These are phyloP conservation scores for Oeneis ivallda DNA, from an alignment of 2,888 invertebrate genomes.

Conservation along the genomic window DNA sequence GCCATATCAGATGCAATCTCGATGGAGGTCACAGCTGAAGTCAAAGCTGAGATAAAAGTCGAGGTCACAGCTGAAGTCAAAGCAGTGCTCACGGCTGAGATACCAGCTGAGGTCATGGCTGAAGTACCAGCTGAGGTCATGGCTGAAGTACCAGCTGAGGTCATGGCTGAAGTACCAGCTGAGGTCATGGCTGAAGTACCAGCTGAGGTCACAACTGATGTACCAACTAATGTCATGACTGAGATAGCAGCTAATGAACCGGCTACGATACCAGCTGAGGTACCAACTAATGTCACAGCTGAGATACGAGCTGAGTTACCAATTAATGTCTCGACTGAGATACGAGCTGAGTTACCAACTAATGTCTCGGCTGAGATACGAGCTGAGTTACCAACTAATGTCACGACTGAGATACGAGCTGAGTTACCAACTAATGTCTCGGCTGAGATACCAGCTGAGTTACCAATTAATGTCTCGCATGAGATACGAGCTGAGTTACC, in stretches of 20 bases:
- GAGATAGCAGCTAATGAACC: neutral
- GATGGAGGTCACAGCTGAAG: neutral
- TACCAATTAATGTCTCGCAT: too few relatives aligned
- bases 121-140: neutral
- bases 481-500: neutral
- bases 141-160: neutral
- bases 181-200: neutral
- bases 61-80: neutral
- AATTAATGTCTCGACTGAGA: neutral
- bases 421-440: too few relatives aligned
- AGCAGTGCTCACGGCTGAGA: neutral
- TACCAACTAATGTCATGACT: neutral
- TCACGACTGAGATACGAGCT: too few relatives aligned
- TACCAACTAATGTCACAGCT: too few relatives aligned
- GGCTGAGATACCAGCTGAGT: neutral
- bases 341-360: neutral
- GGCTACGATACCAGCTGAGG: neutral
- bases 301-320: too few relatives aligned
- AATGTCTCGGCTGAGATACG: neutral
- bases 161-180: neutral
- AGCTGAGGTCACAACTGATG: neutral
- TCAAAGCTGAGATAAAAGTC: neutral
- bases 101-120: neutral
- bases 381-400: too few relatives aligned
- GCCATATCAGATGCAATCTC: neutral